These are phyloP conservation scores for Spatulosminthurus flaviceps DNA, from an alignment of 2,888 invertebrate genomes.

Conservation along the genomic window DNA sequence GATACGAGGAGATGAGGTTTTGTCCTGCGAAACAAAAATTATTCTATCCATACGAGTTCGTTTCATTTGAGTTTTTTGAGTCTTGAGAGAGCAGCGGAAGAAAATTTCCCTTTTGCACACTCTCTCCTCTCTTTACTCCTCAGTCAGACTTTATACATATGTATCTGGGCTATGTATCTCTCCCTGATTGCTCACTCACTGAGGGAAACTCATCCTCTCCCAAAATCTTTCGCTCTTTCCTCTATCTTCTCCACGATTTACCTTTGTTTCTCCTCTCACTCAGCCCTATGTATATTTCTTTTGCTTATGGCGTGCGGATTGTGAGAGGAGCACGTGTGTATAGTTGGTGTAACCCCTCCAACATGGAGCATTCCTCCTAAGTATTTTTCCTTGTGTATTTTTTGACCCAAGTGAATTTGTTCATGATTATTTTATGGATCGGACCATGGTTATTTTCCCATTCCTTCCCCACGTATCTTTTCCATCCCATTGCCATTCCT, in stretches of 20 bases:
- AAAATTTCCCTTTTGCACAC: background rate
- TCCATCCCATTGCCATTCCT: background rate
- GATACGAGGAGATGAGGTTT: background rate
- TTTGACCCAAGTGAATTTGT: background rate
- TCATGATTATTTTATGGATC: conserved; percentile 31
- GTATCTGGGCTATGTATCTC: too few species aligned
- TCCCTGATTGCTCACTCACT: too few species aligned
- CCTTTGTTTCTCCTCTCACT: too few species aligned
- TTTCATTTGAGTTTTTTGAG: background rate
- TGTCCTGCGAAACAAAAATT: conserved; percentile 25
- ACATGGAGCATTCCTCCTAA: too few species aligned
- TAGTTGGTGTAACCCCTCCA: too few species aligned
- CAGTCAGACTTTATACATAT: too few species aligned
- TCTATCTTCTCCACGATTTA: too few species aligned
- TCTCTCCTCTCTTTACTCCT: background rate
- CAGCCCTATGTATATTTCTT: too few species aligned
- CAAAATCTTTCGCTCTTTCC: too few species aligned
- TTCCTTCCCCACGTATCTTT: background rate
- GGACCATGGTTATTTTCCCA: background rate
- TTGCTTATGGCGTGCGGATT: background rate
- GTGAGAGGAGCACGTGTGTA: background rate
- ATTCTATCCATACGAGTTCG: conserved; percentile 19
- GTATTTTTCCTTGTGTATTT: background rate
- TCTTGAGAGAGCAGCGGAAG: background rate
- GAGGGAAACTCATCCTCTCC: too few species aligned